These are phyloP conservation scores for Upupa epops DNA, from an alignment of 2,113 vertebrate genomes.

Conservation along the genomic window DNA sequence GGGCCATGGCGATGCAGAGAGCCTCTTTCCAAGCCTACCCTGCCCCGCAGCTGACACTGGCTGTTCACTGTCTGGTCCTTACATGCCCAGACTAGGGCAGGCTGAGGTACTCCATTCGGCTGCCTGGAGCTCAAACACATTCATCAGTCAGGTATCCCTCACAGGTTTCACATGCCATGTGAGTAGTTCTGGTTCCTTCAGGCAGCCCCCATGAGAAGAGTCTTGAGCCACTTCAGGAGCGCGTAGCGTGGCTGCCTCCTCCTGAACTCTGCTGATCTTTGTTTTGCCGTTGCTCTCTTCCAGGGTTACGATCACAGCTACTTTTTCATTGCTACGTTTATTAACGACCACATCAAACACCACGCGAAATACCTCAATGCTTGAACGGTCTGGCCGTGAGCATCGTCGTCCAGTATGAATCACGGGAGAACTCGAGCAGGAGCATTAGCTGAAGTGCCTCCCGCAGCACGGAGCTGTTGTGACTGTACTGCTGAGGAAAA, in stretches of 20 bases:
- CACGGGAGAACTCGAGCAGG: background rate
- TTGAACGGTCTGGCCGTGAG: constrained; percentile 46
- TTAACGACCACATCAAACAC: constrained; percentile 93
- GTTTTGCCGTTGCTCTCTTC: background rate
- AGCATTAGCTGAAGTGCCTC: background rate
- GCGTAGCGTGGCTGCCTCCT: background rate
- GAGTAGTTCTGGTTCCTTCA: background rate
- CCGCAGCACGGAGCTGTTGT: background rate
- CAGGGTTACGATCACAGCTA: constrained; percentile 98
- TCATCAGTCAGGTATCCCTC: background rate
- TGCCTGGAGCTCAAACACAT: background rate
- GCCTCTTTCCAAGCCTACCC: background rate
- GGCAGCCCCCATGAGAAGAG: too few species aligned
- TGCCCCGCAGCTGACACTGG: background rate
- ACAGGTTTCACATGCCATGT: background rate
- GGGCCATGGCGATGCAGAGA: background rate
- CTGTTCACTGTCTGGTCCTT: background rate
- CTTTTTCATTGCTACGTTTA: constrained; percentile 93
- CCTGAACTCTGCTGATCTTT: background rate
- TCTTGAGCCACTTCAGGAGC: background rate
- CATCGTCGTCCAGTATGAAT: background rate
- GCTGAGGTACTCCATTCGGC: background rate
- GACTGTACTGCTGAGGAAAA: constrained; percentile 9
- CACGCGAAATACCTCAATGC: constrained; percentile 94
- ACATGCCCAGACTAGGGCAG: background rate